Evolutionary conservation across 1,140 invertebrate genomes (phyloP).

Genomic region (Leptinotarsa lineolata): DNA sequence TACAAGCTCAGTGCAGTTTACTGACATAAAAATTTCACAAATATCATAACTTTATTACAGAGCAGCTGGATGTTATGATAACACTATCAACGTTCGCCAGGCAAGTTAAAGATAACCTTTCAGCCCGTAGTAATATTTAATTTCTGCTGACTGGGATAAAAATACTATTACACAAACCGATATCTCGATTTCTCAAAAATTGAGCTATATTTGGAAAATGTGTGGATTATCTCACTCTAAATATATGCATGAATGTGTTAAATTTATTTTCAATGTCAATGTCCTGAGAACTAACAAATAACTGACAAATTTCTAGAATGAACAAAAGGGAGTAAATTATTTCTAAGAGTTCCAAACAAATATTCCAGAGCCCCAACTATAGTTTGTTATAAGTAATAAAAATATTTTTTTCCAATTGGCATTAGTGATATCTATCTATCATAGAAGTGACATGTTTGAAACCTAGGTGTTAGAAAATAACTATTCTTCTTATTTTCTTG

Average conservation of each 20-base stretch:
- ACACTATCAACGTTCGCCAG: background rate
- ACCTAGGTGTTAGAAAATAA: too few species aligned
- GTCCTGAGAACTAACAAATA: too few species aligned
- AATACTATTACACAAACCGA: background rate
- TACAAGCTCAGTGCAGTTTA: background rate
- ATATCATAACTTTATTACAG: background rate
- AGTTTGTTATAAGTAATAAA: too few species aligned
- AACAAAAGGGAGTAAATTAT: too few species aligned
- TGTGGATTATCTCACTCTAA: background rate
- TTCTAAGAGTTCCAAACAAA: too few species aligned
- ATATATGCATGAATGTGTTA: background rate
- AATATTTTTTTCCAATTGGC: too few species aligned
- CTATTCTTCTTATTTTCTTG: too few species aligned
- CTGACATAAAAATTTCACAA: background rate
- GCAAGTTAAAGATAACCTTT: conserved; percentile 15
- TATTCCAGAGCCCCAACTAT: too few species aligned
- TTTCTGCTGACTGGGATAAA: background rate
- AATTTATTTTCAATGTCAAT: too few species aligned
- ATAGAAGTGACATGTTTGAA: too few species aligned
- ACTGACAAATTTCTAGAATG: too few species aligned
- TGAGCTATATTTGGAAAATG: background rate
- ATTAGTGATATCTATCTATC: too few species aligned
- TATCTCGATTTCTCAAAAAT: background rate
- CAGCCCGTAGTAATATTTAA: conserved; percentile 9
- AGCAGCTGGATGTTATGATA: conserved; percentile 14